These are phyloP conservation scores for Eupsittula cactorum DNA, from an alignment of 2,113 vertebrate species.

Conservation along the genomic window DNA sequence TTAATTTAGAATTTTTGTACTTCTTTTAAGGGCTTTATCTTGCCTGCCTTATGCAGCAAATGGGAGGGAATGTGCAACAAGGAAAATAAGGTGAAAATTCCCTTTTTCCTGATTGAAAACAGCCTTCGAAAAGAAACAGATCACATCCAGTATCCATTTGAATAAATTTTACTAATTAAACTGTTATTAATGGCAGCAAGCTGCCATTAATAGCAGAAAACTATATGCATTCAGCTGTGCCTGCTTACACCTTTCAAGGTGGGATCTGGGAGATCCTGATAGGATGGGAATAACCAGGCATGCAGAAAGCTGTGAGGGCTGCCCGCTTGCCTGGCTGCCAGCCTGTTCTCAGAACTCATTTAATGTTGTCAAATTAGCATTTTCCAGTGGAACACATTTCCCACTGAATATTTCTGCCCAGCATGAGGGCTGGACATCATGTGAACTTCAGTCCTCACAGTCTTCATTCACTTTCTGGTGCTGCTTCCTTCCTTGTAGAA, in stretches of 20 bases:
- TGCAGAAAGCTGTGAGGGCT: neutral
- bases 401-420: neutral
- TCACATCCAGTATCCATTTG: neutral
- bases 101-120: neutral
- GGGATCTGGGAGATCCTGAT: fast-evolving
- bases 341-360: neutral
- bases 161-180: neutral
- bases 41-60: neutral
- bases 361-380: neutral
- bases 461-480: neutral
- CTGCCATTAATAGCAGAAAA: neutral
- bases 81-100: neutral
- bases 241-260: fast-evolving
- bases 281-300: neutral
- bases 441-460: neutral
- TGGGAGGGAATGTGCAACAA: neutral
- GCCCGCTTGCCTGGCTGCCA: neutral
- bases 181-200: neutral
- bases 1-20: neutral
- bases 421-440: neutral
- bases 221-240: neutral
- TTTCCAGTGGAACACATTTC: neutral
- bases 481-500: neutral
- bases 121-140: neutral
- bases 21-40: neutral